Base-by-base conservation (phyloP, 2,888 invertebrate species). In the Rhagium mordax region DNA sequence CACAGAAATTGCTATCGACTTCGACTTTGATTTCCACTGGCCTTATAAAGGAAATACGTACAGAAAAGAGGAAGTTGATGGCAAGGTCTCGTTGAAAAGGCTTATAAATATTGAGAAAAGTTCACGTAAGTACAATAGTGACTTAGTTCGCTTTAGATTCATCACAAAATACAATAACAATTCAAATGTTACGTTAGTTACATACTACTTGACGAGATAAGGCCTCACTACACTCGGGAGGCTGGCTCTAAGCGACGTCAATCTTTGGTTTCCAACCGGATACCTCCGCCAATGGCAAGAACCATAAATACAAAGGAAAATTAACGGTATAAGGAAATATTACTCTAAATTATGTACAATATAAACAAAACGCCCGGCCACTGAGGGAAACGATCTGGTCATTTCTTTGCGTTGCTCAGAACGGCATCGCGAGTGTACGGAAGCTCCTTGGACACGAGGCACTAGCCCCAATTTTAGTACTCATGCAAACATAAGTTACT, bases 241-340 rank as follows among this genome's bases (percentile, higher is more conserved):
- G 82, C 82, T 61, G 78, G 83, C 83, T 82, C 78, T 77, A 74
- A 70, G 78, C 80, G 72, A 79, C 78, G 83, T 81, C 84, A 84
- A 84, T 87, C 87, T 87, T 87, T 87, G 87, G 87, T 87, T 86
- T 85, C 82, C 82, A 84, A 71, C 72, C 76, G 78, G 76, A 79
- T 75, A 75, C 79, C 70, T 74, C 74, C 77, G 71, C 74, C 76
- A 75, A 65, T 77, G 77, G 77, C 78, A 70, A 72, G 76, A 82
- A 84, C 83, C 81, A 73, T 78, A 78, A 81, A 81, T 76, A 70
- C 68, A 74, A 71, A 62, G 69, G 72, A 69, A 75, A 73, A 79
- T 71, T 72, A 70, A 75, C 10, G 41, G 62, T 65, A 78, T 68
- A 75, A 72, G 71, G 70, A 76, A 75, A 64, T 70, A 72, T 73